Evolutionary conservation across 2,888 invertebrate species (phyloP).

Genomic region (Drosophila falleni): DNA sequence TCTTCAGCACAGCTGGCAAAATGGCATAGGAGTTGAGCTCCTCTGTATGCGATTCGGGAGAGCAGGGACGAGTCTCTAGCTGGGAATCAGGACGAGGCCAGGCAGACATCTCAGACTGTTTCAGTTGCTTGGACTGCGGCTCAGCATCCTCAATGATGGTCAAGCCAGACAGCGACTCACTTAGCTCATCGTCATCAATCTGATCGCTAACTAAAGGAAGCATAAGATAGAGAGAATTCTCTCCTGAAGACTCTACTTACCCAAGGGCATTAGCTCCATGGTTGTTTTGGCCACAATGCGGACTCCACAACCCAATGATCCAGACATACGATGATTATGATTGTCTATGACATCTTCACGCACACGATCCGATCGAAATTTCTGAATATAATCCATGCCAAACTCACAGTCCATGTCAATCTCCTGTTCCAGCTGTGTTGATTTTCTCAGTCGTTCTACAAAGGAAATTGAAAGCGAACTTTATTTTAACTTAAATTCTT

Average conservation of each 20-base stretch:
- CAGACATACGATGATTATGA: not conserved
- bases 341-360: constrained; percentile 13
- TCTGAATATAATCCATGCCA: constrained; percentile 55
- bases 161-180: not conserved
- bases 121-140: no score
- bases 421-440: constrained; percentile 2
- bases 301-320: not conserved
- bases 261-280: not conserved
- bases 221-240: not conserved
- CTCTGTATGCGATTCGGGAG: not conserved
- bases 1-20: not conserved
- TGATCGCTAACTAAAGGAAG: not conserved
- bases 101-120: not conserved
- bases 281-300: not conserved
- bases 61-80: constrained; percentile 3
- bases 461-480: not conserved
- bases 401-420: constrained; percentile 56
- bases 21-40: fast-evolving
- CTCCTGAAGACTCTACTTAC: not conserved
- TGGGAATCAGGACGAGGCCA: not conserved
- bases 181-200: not conserved
- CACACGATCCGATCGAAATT: constrained; percentile 38
- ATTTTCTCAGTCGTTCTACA: constrained; percentile 4
- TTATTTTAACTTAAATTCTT: not conserved
- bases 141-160: not conserved